A percentile compares a stretch with the other conserved stretches of the same genome.
These are phyloP conservation scores for Ariopsis seemanni DNA, from an alignment of 2,113 vertebrate species.

Conservation along the genomic window DNA sequence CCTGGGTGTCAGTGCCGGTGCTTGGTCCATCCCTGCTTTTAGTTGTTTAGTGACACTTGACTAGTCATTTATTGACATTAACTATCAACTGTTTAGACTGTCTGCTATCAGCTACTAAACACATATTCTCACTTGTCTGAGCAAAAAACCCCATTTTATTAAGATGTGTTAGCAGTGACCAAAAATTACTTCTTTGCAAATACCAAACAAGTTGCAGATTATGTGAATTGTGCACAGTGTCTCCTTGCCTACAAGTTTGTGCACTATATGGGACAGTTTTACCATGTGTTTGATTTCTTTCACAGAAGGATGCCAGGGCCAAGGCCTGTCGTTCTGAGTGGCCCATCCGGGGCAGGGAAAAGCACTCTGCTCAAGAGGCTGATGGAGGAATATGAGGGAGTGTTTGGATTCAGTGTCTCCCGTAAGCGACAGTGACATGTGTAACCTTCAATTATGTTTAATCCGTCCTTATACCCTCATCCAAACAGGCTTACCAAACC, in stretches of 20 bases:
- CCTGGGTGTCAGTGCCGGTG: not conserved
- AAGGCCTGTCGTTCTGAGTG: slow-evolving; percentile 91
- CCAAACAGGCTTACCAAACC: not conserved
- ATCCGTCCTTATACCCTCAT: not conserved
- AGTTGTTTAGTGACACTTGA: not conserved
- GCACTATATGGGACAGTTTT: not conserved
- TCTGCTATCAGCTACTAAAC: not conserved
- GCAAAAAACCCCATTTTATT: not conserved
- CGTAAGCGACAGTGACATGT: slow-evolving; percentile 76
- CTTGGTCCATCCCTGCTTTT: not conserved
- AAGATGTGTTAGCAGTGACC: not conserved
- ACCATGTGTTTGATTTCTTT: not conserved
- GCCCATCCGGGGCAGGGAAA: slow-evolving; percentile 93
- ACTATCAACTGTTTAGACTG: not conserved
- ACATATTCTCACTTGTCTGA: not conserved
- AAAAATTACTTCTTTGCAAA: not conserved
- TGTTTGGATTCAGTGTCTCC: slow-evolving; percentile 96
- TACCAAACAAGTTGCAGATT: not conserved
- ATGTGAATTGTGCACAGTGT: not conserved
- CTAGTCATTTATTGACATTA: not conserved
- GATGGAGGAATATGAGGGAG: slow-evolving; percentile 80
- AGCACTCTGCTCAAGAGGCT: slow-evolving; percentile 92
- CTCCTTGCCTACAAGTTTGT: not conserved
- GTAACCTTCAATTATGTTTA: not conserved
- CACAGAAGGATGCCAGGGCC: slow-evolving; percentile 84